Evolutionary conservation across 2,888 invertebrate genomes (phyloP).

Genomic region (Agrochola macilenta): DNA sequence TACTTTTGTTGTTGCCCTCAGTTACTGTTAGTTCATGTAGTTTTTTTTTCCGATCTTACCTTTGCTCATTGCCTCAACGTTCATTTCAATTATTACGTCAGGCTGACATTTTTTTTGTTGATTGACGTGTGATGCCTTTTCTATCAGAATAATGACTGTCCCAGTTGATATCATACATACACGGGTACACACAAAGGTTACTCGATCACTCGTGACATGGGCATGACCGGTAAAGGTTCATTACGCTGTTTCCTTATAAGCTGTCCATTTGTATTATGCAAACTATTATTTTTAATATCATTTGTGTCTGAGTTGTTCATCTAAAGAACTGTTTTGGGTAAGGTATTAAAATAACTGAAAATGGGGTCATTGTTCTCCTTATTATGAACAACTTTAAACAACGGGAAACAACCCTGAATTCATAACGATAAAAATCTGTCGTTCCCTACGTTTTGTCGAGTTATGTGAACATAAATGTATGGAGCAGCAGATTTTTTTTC

Average conservation of each 20-base stretch:
- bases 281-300: constrained; percentile 26
- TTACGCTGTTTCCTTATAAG: constrained; percentile 65
- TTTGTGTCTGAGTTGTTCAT: neutral
- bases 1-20: neutral
- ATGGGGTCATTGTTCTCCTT: neutral
- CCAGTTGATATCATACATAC: constrained; percentile 54
- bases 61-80: neutral
- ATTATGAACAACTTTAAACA: too few relatives aligned
- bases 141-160: constrained; percentile 54
- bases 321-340: neutral
- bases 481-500: too few relatives aligned
- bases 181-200: constrained; percentile 58
- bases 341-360: neutral
- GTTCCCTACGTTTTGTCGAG: too few relatives aligned
- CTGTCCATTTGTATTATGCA: constrained; percentile 50
- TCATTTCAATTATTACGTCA: too few relatives aligned
- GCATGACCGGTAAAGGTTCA: constrained; percentile 55
- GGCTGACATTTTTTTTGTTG: neutral
- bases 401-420: too few relatives aligned
- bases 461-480: too few relatives aligned
- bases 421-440: too few relatives aligned
- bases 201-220: constrained; percentile 63
- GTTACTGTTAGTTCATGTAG: neutral
- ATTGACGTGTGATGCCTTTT: neutral
- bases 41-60: neutral